A percentile compares a stretch with the other conserved stretches of the same genome.
Evolutionary conservation across 2,113 vertebrate species (phyloP).

Genomic region (Paralichthys olivaceus): DNA sequence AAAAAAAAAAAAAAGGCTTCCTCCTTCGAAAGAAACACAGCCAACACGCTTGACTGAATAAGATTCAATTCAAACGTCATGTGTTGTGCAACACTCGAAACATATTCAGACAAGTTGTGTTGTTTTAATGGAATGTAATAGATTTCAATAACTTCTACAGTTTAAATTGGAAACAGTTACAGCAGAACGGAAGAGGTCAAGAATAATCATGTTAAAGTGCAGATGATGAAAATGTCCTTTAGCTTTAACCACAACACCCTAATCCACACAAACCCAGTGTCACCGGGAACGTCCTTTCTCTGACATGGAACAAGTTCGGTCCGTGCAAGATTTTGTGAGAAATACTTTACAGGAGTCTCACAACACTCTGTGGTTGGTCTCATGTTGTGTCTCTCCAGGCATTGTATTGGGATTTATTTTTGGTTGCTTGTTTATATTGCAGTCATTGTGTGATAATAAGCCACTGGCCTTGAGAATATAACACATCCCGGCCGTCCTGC

Average conservation of each 20-base stretch:
- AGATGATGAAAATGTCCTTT: too few species aligned
- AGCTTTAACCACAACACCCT: neutral
- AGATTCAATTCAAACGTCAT: slow-evolving; percentile 42
- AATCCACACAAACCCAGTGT: too few species aligned
- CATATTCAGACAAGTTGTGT: slow-evolving; percentile 4
- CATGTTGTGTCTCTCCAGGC: slow-evolving; percentile 40
- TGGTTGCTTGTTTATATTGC: slow-evolving; percentile 60
- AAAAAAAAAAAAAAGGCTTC: slow-evolving; percentile 9
- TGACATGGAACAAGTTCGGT: too few species aligned
- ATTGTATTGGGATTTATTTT: slow-evolving; percentile 62
- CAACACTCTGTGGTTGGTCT: slow-evolving; percentile 41
- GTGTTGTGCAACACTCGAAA: slow-evolving; percentile 42
- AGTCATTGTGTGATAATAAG: slow-evolving; percentile 65
- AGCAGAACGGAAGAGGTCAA: neutral
- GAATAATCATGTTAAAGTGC: neutral
- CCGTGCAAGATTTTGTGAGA: neutral
- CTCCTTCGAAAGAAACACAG: slow-evolving; percentile 36
- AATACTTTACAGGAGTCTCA: slow-evolving; percentile 8
- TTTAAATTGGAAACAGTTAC: neutral
- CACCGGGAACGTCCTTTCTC: too few species aligned
- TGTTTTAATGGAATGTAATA: neutral
- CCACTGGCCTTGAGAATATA: slow-evolving; percentile 61
- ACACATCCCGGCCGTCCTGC: slow-evolving; percentile 51
- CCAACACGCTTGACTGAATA: slow-evolving; percentile 44
- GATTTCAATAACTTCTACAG: neutral